A percentile compares a stretch with the other conserved stretches of the same genome.
phyloP scores from a whole-genome alignment of 2,113 vertebrate genomes.

The Phrynocephalus versicolor region DNA sequence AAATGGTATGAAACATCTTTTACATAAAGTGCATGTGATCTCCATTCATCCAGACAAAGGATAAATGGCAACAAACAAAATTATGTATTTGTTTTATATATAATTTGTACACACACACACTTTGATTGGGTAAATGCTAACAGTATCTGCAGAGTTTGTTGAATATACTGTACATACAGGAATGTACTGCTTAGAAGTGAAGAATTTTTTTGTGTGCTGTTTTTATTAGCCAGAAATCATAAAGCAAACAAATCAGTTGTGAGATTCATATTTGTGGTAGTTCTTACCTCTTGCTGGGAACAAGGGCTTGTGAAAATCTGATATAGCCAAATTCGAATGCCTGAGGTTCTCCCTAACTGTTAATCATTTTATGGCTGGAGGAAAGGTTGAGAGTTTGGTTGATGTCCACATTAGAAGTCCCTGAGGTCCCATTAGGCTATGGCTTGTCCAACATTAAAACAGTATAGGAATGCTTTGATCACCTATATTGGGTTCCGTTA shows the following conservation, averaged over 20 bases:
- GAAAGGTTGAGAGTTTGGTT: not conserved
- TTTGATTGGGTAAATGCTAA: conserved; percentile 6
- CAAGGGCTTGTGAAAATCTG: not conserved
- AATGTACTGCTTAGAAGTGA: conserved; percentile 28
- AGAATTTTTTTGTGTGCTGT: conserved; percentile 38
- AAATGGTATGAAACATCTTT: conserved; percentile 29
- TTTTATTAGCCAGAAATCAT: conserved; percentile 6
- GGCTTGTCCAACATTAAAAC: too few species aligned
- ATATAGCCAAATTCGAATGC: not conserved
- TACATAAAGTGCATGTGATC: conserved; percentile 31
- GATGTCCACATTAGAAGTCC: too few species aligned
- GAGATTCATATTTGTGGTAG: too few species aligned
- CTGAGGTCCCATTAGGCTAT: too few species aligned
- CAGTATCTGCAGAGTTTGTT: conserved; percentile 49
- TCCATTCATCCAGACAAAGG: conserved; percentile 24
- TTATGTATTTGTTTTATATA: too few species aligned
- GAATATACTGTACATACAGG: conserved; percentile 14
- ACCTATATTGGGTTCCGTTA: not conserved
- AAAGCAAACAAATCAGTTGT: conserved; percentile 28
- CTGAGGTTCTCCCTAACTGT: not conserved
- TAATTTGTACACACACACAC: too few species aligned
- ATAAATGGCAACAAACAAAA: conserved; percentile 24
- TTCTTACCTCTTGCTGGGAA: too few species aligned
- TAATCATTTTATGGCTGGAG: too few species aligned
- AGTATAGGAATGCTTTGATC: too few species aligned